Conservation (phyloP, 2,797 vertebrate species). For the Squalus acanthias region DNA sequence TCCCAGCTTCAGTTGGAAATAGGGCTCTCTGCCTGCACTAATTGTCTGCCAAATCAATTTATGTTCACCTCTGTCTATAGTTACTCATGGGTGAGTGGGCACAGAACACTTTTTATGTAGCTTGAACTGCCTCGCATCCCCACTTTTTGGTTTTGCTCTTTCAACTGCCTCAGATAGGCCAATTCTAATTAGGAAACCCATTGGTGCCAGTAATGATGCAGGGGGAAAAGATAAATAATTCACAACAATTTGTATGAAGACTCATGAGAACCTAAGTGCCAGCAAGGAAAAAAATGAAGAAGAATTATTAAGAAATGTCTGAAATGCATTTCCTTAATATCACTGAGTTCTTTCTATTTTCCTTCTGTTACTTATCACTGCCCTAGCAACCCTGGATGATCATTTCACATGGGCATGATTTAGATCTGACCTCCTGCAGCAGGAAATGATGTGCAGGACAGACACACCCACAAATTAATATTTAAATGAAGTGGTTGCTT, state of each 20-base stretch:
- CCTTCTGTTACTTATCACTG: not conserved
- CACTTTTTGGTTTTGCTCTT: not conserved
- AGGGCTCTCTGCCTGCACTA: not conserved
- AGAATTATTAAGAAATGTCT: not conserved
- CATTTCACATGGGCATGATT: not conserved
- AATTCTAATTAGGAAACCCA: not conserved
- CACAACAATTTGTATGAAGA: no score
- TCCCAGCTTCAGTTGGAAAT: not conserved
- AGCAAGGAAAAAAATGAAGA: not conserved
- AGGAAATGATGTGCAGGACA: not conserved
- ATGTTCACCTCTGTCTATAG: not conserved
- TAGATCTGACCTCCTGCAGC: not conserved
- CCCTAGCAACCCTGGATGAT: not conserved
- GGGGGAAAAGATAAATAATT: no score
- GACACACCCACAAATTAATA: not conserved
- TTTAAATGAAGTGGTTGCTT: not conserved
- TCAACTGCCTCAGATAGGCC: not conserved
- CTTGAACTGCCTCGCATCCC: not conserved
- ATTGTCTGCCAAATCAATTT: not conserved
- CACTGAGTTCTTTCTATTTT: not conserved
- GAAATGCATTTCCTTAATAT: not conserved
- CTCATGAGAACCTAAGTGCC: no score
- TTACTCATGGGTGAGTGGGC: not conserved
- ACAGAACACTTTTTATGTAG: not conserved
- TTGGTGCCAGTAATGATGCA: not conserved